These are phyloP conservation scores for Tenthredo mesomela DNA, from an alignment of 2,888 invertebrate species.

Conservation along the genomic window DNA sequence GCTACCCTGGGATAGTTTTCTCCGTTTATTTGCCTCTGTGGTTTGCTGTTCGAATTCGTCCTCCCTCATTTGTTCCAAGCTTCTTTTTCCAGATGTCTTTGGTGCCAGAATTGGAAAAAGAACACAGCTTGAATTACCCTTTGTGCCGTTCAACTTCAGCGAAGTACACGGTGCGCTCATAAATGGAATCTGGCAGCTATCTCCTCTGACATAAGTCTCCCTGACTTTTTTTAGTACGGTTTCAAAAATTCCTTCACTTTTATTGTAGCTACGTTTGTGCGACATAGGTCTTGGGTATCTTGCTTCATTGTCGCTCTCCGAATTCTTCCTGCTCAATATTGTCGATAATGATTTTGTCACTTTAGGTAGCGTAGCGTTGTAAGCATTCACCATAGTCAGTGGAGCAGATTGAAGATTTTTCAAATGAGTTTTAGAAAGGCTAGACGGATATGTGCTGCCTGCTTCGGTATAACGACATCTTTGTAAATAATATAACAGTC, in stretches of 20 bases:
- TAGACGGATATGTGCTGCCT: constrained; percentile 57
- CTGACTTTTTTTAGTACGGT: constrained; percentile 68
- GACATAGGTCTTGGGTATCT: constrained; percentile 73
- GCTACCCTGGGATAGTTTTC: constrained; percentile 57
- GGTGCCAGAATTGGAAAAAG: constrained; percentile 64
- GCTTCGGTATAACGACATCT: constrained; percentile 78
- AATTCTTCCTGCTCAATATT: constrained; percentile 51
- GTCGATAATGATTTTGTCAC: constrained; percentile 68
- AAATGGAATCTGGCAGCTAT: constrained; percentile 69
- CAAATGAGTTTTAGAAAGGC: constrained; percentile 21
- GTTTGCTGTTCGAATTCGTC: constrained; percentile 30
- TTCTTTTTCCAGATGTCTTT: constrained; percentile 64
- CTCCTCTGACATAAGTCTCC: constrained; percentile 69
- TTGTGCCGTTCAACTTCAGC: constrained; percentile 59
- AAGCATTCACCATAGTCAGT: constrained; percentile 68
- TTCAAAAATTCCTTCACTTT: constrained; percentile 65
- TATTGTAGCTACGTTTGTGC: constrained; percentile 63
- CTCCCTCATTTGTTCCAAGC: constrained; percentile 61
- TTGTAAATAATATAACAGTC: constrained; percentile 86
- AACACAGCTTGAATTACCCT: constrained; percentile 63
- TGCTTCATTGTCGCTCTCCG: constrained; percentile 57
- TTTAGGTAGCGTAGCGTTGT: constrained; percentile 71
- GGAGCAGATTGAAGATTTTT: constrained; percentile 60
- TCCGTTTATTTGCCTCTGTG: constrained; percentile 59
- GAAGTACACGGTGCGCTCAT: constrained; percentile 72